Evolutionary conservation across 1,140 invertebrate species (phyloP).

Genomic region (Heliconius hewitsoni): DNA sequence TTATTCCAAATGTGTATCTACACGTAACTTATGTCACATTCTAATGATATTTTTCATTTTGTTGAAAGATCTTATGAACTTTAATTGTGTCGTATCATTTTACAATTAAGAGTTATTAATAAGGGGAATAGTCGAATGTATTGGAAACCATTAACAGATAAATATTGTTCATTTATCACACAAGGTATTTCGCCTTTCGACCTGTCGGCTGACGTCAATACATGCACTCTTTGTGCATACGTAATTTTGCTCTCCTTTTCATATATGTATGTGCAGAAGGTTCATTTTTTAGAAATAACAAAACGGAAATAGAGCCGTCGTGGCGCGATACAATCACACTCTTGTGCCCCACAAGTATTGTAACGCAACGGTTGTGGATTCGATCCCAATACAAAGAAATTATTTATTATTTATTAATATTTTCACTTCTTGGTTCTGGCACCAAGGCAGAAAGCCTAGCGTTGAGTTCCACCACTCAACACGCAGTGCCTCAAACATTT

Average conservation of each 20-base stretch:
- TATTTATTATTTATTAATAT: too few relatives aligned
- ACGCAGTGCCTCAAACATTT: too few relatives aligned
- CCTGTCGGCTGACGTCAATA: background rate
- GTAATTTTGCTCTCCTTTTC: background rate
- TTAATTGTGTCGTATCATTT: background rate
- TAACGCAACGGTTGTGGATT: too few relatives aligned
- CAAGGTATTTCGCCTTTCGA: slow-evolving; percentile 18
- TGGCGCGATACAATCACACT: too few relatives aligned
- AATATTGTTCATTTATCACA: slow-evolving; percentile 59
- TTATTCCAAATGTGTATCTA: background rate
- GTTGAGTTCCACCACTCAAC: too few relatives aligned
- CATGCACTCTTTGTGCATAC: background rate
- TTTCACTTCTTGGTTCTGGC: too few relatives aligned
- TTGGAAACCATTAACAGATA: slow-evolving; percentile 54
- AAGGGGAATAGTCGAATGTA: slow-evolving; percentile 39
- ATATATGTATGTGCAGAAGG: too few relatives aligned
- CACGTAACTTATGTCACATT: slow-evolving; percentile 3
- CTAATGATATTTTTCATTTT: slow-evolving; percentile 28
- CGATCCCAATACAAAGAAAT: too few relatives aligned
- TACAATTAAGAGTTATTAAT: slow-evolving; percentile 7
- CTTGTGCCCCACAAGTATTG: too few relatives aligned
- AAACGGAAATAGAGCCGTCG: too few relatives aligned
- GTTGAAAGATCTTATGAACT: slow-evolving; percentile 25
- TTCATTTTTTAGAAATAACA: too few relatives aligned
- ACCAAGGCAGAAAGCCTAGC: too few relatives aligned